Percentiles rank a stretch among this genome's conserved stretches.
These are phyloP conservation scores for Antitype chi DNA, from an alignment of 2,888 invertebrate genomes.

Conservation along the genomic window DNA sequence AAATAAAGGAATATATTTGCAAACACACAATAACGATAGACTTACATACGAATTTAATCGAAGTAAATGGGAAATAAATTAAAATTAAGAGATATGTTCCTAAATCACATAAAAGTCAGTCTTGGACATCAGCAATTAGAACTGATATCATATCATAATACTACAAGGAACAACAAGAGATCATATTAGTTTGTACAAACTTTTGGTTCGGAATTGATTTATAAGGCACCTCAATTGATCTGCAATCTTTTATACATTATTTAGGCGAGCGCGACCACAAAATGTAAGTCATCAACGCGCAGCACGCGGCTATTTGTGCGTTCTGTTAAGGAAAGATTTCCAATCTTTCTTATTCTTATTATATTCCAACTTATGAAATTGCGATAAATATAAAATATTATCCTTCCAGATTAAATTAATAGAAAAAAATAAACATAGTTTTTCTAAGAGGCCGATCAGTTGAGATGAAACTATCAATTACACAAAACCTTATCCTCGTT, in stretches of 20 bases:
- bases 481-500: constrained; percentile 60
- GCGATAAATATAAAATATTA: constrained; percentile 13
- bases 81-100: constrained; percentile 79
- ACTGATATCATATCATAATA: constrained; percentile 73
- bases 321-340: constrained; percentile 10
- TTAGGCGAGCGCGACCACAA: constrained; percentile 33
- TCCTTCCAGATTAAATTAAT: neutral
- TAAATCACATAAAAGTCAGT: constrained; percentile 85
- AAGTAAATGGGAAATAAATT: constrained; percentile 82
- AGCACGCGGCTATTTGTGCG: constrained; percentile 19
- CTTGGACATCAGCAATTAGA: constrained; percentile 76
- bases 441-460: constrained; percentile 66
- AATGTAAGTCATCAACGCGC: constrained; percentile 29
- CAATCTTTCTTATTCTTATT: constrained; percentile 14
- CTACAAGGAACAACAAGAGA: constrained; percentile 86
- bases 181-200: constrained; percentile 76
- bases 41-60: constrained; percentile 82
- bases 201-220: constrained; percentile 67
- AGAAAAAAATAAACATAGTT: neutral
- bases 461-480: constrained; percentile 67
- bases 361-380: constrained; percentile 25
- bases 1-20: constrained; percentile 91
- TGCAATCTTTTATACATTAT: constrained; percentile 55
- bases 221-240: constrained; percentile 75
- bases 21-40: constrained; percentile 89